Percentiles rank a stretch among this genome's conserved stretches.
These are phyloP conservation scores for Scatophagus argus DNA, from an alignment of 2,113 vertebrate genomes.

Conservation along the genomic window DNA sequence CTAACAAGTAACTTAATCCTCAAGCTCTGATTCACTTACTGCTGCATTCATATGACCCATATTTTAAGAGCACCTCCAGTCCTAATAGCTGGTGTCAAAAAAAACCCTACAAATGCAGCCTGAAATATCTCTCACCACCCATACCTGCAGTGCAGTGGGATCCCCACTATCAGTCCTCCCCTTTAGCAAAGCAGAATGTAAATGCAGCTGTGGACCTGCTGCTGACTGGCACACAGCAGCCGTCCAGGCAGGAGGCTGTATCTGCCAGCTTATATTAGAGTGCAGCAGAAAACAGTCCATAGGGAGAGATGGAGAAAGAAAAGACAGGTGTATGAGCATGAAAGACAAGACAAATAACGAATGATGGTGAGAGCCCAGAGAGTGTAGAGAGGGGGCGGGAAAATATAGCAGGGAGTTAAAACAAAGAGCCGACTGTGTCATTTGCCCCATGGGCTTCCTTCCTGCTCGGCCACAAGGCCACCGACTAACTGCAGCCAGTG, in stretches of 20 bases:
- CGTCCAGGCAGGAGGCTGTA: constrained; percentile 6
- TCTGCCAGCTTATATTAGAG: constrained; percentile 37
- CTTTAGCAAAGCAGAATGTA: constrained; percentile 37
- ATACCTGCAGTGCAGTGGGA: constrained; percentile 52
- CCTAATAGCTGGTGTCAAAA: not conserved
- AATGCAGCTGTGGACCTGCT: constrained; percentile 35
- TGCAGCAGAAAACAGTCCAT: not conserved
- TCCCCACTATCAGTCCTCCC: not conserved
- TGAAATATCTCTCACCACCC: not conserved
- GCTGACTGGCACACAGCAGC: constrained; percentile 25
- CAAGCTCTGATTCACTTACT: not conserved
- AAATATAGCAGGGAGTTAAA: constrained; percentile 15
- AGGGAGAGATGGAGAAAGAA: constrained; percentile 6
- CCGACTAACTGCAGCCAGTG: constrained; percentile 22
- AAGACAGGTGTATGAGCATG: constrained; percentile 1
- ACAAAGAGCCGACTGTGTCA: constrained; percentile 62
- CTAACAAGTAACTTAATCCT: not conserved
- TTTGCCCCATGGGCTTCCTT: constrained; percentile 48
- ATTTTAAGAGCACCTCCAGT: not conserved
- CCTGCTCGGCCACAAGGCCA: constrained; percentile 52
- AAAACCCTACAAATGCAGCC: not conserved
- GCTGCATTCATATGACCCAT: not conserved
- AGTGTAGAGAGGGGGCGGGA: constrained; percentile 10
- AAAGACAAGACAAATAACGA: constrained; percentile 22
- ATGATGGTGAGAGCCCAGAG: constrained; percentile 24